Base-by-base conservation (phyloP, 2,797 vertebrate genomes). In the Eulemur mongoz region DNA sequence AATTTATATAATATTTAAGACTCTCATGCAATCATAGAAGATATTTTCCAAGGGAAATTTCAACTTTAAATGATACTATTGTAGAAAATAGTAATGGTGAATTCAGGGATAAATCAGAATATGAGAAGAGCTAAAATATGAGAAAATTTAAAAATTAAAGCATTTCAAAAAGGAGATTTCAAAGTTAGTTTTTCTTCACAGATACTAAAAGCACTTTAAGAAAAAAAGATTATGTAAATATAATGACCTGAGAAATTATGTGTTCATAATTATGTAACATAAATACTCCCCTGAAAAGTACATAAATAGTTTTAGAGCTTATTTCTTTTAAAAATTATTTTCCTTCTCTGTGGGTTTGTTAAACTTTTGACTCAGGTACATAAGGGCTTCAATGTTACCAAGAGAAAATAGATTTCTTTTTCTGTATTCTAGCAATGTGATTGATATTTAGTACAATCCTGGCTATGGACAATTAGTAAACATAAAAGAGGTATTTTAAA, bases 211-310 rank as follows among this genome's bases (percentile, higher is more conserved):
- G 83, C 89, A 94, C 57, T 82, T 96, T 92, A 91, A 96, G 89
- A 96, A 97, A 98, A 97, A 90, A 69, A 78, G 95, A 95, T 96
- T 98, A 93, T 97, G 65, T 91, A 98, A 98, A 98, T 97, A 93
- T 92, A 97, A 35, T 95, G 92, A 98, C 96, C 97, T 97, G 22
- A 95, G 89, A 97, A 97, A 97, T 97, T 96, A 97, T 83, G 90
- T 90, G 97, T 95, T 97, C 83, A 86, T 95, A 97, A 97, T 97
- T 97, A 96, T 96, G 97, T 97, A 80, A 97, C 97, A 93, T 96
- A 89, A 97, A 96, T 96, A 95, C 92, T 86, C 45, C 25, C 35
- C 61, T 91, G 73, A 96, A 98, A 97, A 23, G 70, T 96, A 93
- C 25, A 94, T 84, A 97, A 95, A 97, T 43, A 97, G 78, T 59